phyloP scores from a whole-genome alignment of 2,797 vertebrate species.

The Channa striata region DNA sequence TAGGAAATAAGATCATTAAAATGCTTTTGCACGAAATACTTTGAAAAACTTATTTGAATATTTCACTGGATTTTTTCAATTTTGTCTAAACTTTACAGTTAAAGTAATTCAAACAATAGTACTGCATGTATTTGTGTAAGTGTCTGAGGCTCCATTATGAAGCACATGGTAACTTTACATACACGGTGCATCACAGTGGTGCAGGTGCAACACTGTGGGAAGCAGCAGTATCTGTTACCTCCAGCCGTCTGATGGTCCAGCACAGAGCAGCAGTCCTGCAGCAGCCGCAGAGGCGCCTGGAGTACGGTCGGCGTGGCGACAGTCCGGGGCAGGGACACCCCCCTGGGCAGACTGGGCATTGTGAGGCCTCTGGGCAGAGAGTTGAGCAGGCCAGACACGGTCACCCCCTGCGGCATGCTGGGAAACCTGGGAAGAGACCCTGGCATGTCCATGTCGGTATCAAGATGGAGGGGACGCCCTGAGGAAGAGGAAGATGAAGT shows the following conservation, averaged over 20 bases:
- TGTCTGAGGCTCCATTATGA: too few relatives aligned
- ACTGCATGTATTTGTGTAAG: too few relatives aligned
- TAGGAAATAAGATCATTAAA: too few relatives aligned
- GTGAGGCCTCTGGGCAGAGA: slow-evolving; percentile 39
- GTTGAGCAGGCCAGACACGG: slow-evolving; percentile 26
- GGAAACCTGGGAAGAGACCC: slow-evolving; percentile 53
- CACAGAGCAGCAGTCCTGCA: slow-evolving; percentile 67
- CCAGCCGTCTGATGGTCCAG: slow-evolving; percentile 65
- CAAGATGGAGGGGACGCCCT: background rate
- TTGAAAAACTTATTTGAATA: too few relatives aligned
- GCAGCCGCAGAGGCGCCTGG: slow-evolving; percentile 58
- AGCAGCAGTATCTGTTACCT: slow-evolving; percentile 44
- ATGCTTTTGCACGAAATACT: too few relatives aligned
- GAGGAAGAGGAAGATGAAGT: background rate
- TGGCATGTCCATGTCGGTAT: slow-evolving; percentile 26
- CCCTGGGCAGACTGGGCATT: slow-evolving; percentile 38
- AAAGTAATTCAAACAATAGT: too few relatives aligned
- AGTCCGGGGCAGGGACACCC: slow-evolving; percentile 38
- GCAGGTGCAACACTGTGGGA: background rate
- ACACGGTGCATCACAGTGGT: too few relatives aligned
- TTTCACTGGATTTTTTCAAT: too few relatives aligned
- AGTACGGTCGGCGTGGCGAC: slow-evolving; percentile 39
- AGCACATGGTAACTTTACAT: too few relatives aligned
- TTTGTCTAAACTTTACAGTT: too few relatives aligned
- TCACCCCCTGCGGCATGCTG: slow-evolving; percentile 39